Base-by-base conservation (phyloP, 2,888 invertebrate genomes). In the Acanthococcus lagerstroemiae region DNA sequence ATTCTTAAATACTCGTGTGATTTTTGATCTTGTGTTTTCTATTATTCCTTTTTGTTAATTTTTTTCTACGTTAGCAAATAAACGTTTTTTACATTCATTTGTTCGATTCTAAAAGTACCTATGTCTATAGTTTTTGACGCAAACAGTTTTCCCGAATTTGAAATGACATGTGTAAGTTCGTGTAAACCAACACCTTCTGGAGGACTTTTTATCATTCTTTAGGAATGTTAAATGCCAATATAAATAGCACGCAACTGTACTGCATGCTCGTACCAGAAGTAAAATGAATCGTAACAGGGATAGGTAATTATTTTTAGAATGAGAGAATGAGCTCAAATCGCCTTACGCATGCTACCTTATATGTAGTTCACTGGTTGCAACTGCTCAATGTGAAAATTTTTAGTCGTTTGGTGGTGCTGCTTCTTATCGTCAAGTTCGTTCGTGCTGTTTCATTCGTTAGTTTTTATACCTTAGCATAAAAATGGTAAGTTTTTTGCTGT, bases 281-380 rank as follows among this genome's bases (percentile, higher is more conserved):
- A n/a, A 37, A 9, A 9, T 37, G 15, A 37, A n/a, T 50, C 19
- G 21, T 19, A 50, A 19, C 19, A 50, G 50, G 17, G 17, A 50
- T 19, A 50, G 19, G 21, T 30, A 9, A 56, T 30, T 56, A 56
- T 56, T 56, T 56, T 56, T 56, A 56, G 56, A 56, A 56, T 19
- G 26, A 30, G 56, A 15, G n/a, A n/a, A n/a, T n/a, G n/a, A 17
- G 15, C 50, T 17, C 17, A 50, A 50, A 55, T 24, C 17, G 17
- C 26, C 55, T 55, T 19, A 25, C 55, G 55, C 37, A n/a, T 37
- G 1, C 3, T 37, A n/a, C 55, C 55, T 55, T 55, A 55, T 55
- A 55, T 55, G 55, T 55, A 55, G 22, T 24, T 55, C 55, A 55
- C 9, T 55, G n/a, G 55, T 15, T 24, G 26, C 24, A 55, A 55